Evolutionary conservation across 2,797 vertebrate genomes (phyloP), one percentile per base, ranked within the genome.

Genomic region (Peromyscus nudipes): DNA sequence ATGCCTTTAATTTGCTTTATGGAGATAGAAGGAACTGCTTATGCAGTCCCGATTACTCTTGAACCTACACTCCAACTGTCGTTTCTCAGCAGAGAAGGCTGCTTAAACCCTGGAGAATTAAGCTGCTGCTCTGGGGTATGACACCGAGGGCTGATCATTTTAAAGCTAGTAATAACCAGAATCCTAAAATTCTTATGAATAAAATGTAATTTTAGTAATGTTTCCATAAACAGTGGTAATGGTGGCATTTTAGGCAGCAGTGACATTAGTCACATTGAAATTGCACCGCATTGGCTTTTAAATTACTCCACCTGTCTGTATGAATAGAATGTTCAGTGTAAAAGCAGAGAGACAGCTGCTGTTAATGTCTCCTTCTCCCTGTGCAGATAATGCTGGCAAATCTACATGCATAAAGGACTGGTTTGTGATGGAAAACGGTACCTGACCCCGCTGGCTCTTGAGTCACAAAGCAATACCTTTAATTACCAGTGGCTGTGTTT

Each of bases 281-380:
- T 98, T 98, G 98, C 93, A 98, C 98, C 98, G 97, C 98, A 92
- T 98, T 98, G 98, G 98, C 98, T 99, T 98, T 99, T 98, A 98
- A 98, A 98, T 99, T 98, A 98, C 98, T 98, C 98, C 98, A 98
- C 98, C 98, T 98, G 98, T 98, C 98, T 98, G 97, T 96, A 55
- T 98, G 98, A 98, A 98, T 98, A 98, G 98, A 98, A 98, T 98
- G 98, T 98, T 98, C 98, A 95, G 90, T 98, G 98, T 98, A 46
- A 82, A 98, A 97, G 96, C 98, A 82, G 95, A 97, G 97, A 98
- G 98, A 98, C 98, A 99, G 98, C 98, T 98, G 98, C 98, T 98
- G 97, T 97, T 98, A 98, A 98, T 98, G 98, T 98, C 95, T 98
- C 94, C 60, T 96, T 96, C 97, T 98, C 98, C 97, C 97, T 88